These are phyloP conservation scores for Pachycephus smyrnensis DNA, from an alignment of 2,888 invertebrate species.

Conservation along the genomic window DNA sequence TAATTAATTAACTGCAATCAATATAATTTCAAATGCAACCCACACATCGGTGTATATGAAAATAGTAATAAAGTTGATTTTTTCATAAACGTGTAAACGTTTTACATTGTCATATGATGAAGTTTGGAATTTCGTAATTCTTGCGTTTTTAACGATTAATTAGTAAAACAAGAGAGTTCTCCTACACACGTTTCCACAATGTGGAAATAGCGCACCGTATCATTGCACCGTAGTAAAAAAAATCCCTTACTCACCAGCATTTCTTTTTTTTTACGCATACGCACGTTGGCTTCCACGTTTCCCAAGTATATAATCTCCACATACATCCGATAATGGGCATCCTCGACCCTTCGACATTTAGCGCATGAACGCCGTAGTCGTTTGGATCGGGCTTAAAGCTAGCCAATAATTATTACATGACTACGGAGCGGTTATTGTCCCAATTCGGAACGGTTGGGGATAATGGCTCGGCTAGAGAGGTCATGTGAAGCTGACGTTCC, in stretches of 20 bases:
- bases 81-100: background rate
- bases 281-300: background rate
- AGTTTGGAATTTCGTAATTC: background rate
- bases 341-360: background rate
- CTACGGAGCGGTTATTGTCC: slow-evolving; percentile 57
- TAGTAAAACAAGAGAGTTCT: no score
- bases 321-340: background rate
- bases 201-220: background rate
- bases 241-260: no score
- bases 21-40: background rate
- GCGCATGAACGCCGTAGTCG: slow-evolving; percentile 15
- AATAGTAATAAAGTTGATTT: background rate
- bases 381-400: slow-evolving; percentile 30
- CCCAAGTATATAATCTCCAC: background rate
- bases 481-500: slow-evolving; percentile 64
- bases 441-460: slow-evolving; percentile 53
- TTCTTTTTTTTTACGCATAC: no score
- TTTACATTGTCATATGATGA: background rate
- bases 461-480: slow-evolving; percentile 60
- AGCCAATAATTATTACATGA: slow-evolving; percentile 56
- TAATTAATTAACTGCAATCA: background rate
- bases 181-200: no score
- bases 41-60: background rate
- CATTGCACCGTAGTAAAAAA: background rate
- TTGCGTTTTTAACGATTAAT: background rate